Base-by-base conservation (phyloP, 2,797 vertebrate genomes). In the Cuculus canorus region DNA sequence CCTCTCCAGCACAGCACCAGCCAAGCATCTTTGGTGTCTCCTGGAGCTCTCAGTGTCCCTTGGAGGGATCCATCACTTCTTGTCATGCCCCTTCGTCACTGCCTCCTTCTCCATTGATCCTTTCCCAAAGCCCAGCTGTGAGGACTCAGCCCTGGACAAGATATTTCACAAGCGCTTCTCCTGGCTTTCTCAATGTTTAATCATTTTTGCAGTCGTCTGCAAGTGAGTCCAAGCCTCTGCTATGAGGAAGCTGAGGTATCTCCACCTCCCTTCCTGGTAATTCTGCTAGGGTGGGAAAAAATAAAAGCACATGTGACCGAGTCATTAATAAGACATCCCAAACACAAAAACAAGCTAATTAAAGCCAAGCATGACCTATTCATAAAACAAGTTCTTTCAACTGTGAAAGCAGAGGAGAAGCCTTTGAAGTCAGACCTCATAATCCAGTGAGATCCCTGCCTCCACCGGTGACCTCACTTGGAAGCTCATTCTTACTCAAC, bases 311-410 rank as follows among this genome's bases (percentile, higher is more conserved):
- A 92, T 95, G 95, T 95, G 88, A 93, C 87, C 7, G 4, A 82
- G 76, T 69, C 5, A 52, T 90, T 95, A 93, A 96, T 84, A 85
- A 96, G 88, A 88, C 81, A 93, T 66, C 72, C 75, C 69, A 21
- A 93, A 96, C 48, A 92, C 87, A 94, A 95, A 94, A 96, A 94
- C 94, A 95, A 93, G 81, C 97, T 93, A 81, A 88, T 97, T 97
- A 97, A 96, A 96, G 57, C 28, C 94, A 95, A 71, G 92, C 57
- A 94, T 79, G 94, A 95, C 85, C 95, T 95, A 94, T 86, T 92
- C 96, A 82, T 76, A 39, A 95, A 92, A 86, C 78, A 90, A 85
- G 81, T 68, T 86, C 77, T 96, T 96, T 96, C 95, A 92, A 93
- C 77, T 85, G 91, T 47, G 63, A 69, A 63, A 95, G 73, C 47